Base-by-base conservation (phyloP, 2,888 invertebrate genomes). In the Chalcis sispes region DNA sequence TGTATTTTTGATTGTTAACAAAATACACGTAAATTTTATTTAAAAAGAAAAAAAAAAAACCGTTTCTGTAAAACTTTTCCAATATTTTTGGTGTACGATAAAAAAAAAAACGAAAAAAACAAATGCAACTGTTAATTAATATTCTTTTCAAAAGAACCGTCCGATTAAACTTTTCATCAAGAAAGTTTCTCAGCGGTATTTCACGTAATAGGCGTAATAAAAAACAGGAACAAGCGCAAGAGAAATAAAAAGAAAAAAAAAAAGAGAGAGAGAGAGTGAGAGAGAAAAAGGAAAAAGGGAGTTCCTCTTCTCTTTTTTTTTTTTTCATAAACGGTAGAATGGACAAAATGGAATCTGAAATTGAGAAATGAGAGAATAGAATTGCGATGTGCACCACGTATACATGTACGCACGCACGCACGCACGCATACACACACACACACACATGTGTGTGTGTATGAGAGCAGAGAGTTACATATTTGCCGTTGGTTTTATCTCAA, bases 401-500 rank as follows among this genome's bases (percentile, higher is more conserved):
- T n/a, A n/a, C n/a, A n/a, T n/a, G n/a, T n/a, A n/a, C n/a, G n/a
- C n/a, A n/a, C n/a, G n/a, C n/a, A n/a, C n/a, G n/a, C n/a, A n/a
- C n/a, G n/a, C n/a, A n/a, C n/a, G n/a, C n/a, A n/a, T n/a, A n/a
- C n/a, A n/a, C n/a, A n/a, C n/a, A n/a, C n/a, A n/a, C n/a, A n/a
- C n/a, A n/a, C n/a, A n/a, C n/a, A n/a, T n/a, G n/a, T n/a, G n/a
- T n/a, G n/a, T n/a, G n/a, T n/a, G n/a, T n/a, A n/a, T n/a, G n/a
- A n/a, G n/a, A n/a, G n/a, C n/a, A n/a, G 15, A 54, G 65, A 62
- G 59, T 72, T 71, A 80, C 80, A 82, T 83, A 83, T 83, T 83
- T 83, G 81, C 81, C 80, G 77, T 77, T 61, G 81, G 82, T 80
- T 80, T 84, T 83, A 83, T 82, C 83, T 80, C 75, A 2, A 69